Conservation (phyloP, 2,797 vertebrate species). For the Lagocephalus sceleratus region DNA sequence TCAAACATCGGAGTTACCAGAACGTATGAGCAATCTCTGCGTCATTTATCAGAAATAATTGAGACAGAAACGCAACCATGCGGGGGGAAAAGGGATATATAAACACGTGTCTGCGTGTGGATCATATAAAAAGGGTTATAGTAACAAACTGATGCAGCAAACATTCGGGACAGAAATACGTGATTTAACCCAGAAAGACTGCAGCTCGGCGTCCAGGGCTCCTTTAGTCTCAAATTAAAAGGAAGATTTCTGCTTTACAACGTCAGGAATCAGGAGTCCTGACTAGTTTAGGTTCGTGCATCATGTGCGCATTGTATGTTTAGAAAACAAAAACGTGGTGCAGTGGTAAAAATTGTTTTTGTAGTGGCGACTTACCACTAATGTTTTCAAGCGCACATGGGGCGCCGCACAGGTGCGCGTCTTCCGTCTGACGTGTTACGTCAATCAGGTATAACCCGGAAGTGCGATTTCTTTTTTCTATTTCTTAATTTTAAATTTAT, state of each 20-base stretch:
- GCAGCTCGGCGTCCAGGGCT: slow-evolving; percentile 17
- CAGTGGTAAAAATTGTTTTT: no score
- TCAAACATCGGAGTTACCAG: slow-evolving; percentile 23
- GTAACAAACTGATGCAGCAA: slow-evolving; percentile 30
- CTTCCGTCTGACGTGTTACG: no score
- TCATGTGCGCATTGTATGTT: no score
- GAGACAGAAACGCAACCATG: slow-evolving; percentile 19
- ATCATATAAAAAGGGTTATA: not conserved
- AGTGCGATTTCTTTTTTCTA: no score
- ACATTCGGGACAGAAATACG: slow-evolving; percentile 32
- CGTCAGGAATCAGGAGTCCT: slow-evolving; percentile 35
- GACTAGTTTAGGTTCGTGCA: slow-evolving; percentile 30
- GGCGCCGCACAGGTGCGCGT: no score
- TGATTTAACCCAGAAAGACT: slow-evolving; percentile 52
- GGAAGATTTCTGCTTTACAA: slow-evolving; percentile 62
- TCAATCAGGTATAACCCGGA: no score
- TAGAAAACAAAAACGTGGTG: no score
- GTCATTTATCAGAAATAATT: slow-evolving; percentile 33
- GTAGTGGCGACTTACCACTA: no score
- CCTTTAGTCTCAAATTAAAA: slow-evolving; percentile 52
- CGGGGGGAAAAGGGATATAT: slow-evolving; percentile 19
- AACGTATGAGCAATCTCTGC: slow-evolving; percentile 29
- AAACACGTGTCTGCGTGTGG: not conserved
- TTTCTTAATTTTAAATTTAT: no score
- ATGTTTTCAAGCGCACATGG: no score